Conservation (phyloP, 2,888 invertebrate genomes). For the Aphodius granarius region DNA sequence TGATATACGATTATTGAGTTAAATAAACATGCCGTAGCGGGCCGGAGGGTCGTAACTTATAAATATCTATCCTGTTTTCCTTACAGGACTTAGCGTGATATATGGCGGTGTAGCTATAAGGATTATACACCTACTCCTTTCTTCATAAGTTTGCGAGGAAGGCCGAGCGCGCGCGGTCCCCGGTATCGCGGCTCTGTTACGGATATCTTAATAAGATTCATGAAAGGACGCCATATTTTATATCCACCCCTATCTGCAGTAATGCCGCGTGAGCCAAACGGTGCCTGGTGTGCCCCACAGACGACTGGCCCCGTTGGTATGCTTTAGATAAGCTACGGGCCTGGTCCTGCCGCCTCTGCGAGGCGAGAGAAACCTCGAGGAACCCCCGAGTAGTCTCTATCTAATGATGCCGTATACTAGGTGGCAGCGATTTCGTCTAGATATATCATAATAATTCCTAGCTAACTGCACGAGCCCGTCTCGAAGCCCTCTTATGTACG, state of each 20-base stretch:
- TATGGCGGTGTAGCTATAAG: conserved; percentile 57
- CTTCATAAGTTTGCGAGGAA: conserved; percentile 56
- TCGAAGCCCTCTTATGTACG: conserved; percentile 18
- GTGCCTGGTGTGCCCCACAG: not conserved
- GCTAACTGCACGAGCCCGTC: conserved; percentile 51
- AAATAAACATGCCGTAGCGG: conserved; percentile 52
- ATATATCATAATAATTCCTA: conserved; percentile 59
- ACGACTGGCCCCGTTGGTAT: conserved; percentile 9
- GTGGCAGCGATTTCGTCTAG: conserved; percentile 54
- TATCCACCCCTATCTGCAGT: conserved; percentile 61
- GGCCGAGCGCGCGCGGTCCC: no score
- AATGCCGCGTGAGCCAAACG: conserved; percentile 49
- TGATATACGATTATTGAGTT: conserved; percentile 56
- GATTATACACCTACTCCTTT: conserved; percentile 59
- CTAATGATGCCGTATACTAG: conserved; percentile 51
- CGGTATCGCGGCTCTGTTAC: conserved; percentile 59
- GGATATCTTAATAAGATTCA: conserved; percentile 83
- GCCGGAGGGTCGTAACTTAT: conserved; percentile 51
- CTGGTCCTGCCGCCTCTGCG: conserved; percentile 41
- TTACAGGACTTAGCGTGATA: conserved; percentile 57
- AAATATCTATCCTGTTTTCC: conserved; percentile 58
- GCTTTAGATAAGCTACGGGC: conserved; percentile 13
- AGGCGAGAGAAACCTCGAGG: conserved; percentile 46
- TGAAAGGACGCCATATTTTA: conserved; percentile 83
- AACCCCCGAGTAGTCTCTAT: conserved; percentile 38